Evolutionary conservation across 2,113 vertebrate species (phyloP).

Genomic region (Eurypyga helias): DNA sequence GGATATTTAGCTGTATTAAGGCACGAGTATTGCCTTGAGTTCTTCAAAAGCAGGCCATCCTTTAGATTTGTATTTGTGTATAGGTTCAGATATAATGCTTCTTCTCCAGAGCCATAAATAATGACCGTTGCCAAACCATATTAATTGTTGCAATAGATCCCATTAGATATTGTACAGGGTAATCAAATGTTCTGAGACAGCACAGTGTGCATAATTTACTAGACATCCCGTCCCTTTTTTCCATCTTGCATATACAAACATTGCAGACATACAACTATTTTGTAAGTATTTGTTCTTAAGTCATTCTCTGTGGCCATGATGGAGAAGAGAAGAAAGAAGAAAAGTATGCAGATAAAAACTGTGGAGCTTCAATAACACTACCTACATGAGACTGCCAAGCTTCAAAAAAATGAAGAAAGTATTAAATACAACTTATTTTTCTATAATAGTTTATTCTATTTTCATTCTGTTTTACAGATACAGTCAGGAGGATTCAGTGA

Average conservation of each 20-base stretch:
- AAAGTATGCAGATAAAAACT: not conserved
- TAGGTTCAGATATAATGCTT: not conserved
- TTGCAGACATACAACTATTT: not conserved
- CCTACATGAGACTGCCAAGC: not conserved
- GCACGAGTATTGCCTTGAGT: not conserved
- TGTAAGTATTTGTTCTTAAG: not conserved
- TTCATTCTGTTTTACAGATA: not conserved
- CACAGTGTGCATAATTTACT: not conserved
- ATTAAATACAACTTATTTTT: not conserved
- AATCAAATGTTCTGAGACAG: not conserved
- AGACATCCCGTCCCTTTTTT: no score
- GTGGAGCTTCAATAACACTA: not conserved
- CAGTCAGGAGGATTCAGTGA: not conserved
- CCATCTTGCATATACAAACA: not conserved
- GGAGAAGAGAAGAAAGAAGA: not conserved
- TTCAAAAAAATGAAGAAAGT: not conserved
- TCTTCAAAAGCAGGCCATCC: not conserved
- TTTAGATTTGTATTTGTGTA: not conserved
- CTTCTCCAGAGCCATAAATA: not conserved
- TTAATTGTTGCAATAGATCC: not conserved
- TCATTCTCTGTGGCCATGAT: not conserved
- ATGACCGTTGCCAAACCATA: not conserved
- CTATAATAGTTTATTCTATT: not conserved
- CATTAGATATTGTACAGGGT: not conserved
- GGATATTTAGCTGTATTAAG: not conserved